Conservation (phyloP, 1,140 invertebrate genomes). For the Trachelipus rathkii region DNA sequence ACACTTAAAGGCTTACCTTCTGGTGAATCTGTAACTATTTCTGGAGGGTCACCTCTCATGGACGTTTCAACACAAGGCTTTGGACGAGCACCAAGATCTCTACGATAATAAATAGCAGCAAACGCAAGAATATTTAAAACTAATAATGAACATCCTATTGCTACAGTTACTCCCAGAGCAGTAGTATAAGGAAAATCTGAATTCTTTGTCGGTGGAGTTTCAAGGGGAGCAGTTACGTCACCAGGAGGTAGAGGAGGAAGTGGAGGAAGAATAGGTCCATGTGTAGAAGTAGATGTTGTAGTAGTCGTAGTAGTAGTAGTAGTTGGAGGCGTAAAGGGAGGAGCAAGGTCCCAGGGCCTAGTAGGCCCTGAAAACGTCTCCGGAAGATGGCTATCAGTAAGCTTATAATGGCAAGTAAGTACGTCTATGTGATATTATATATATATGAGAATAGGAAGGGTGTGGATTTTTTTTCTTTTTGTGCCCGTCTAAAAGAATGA, state of each 20-base stretch:
- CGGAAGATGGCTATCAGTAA: conserved; percentile 47
- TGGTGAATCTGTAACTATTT: background rate
- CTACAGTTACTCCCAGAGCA: conserved; percentile 26
- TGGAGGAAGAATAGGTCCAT: background rate
- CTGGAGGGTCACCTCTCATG: background rate
- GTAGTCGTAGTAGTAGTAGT: conserved; percentile 10
- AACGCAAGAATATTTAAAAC: conserved; percentile 23
- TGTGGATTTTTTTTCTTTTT: too few species aligned
- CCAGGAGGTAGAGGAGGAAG: background rate
- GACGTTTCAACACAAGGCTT: background rate
- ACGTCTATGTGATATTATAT: too few species aligned
- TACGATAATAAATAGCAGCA: background rate
- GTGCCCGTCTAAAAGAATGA: too few species aligned
- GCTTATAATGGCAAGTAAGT: too few species aligned
- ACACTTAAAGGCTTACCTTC: background rate
- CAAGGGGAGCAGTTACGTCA: background rate
- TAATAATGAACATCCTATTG: conserved; percentile 17
- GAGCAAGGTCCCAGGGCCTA: conserved; percentile 35
- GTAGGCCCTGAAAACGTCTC: conserved; percentile 42
- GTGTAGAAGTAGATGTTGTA: background rate
- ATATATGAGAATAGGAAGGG: too few species aligned
- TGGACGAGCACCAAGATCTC: background rate
- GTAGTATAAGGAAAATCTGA: conserved; percentile 26
- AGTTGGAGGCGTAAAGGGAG: conserved; percentile 34
- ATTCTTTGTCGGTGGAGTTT: background rate